A percentile compares a stretch with the other conserved stretches of the same genome.
phyloP scores from a whole-genome alignment of 2,797 vertebrate species.

The Gambelia wislizenii region DNA sequence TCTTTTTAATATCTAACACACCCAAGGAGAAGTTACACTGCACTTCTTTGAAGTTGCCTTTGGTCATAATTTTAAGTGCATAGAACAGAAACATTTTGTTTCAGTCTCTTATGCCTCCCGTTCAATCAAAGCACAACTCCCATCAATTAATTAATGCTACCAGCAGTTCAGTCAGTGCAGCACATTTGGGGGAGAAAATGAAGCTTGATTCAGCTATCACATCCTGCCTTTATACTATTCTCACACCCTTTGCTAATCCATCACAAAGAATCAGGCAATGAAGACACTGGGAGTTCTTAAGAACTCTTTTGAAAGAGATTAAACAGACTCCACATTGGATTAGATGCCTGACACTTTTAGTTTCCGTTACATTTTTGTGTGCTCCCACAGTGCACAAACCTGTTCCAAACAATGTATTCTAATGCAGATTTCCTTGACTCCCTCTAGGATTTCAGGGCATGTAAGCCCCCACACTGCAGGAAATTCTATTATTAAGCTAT shows the following conservation, averaged over 20 bases:
- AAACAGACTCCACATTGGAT: constrained; percentile 73
- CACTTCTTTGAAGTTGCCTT: background rate
- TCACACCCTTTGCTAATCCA: constrained; percentile 44
- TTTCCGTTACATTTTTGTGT: constrained; percentile 77
- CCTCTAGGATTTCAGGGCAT: constrained; percentile 67
- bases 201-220: background rate
- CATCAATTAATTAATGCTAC: constrained; percentile 66
- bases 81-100: background rate
- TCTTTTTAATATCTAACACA: background rate
- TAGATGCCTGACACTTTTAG: constrained; percentile 78
- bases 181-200: background rate
- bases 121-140: constrained; percentile 14
- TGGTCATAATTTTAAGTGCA: background rate
- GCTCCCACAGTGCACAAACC: constrained; percentile 59
- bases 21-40: background rate
- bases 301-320: constrained; percentile 74
- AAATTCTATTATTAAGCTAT: constrained; percentile 71
- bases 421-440: constrained; percentile 71
- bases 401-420: constrained; percentile 71
- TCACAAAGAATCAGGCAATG: constrained; percentile 62
- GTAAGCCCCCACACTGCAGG: constrained; percentile 65
- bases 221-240: constrained; percentile 5
- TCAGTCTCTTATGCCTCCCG: background rate
- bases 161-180: background rate
- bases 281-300: constrained; percentile 72